Conservation (phyloP, 1,140 invertebrate genomes). For the Euglossa dilemma region DNA sequence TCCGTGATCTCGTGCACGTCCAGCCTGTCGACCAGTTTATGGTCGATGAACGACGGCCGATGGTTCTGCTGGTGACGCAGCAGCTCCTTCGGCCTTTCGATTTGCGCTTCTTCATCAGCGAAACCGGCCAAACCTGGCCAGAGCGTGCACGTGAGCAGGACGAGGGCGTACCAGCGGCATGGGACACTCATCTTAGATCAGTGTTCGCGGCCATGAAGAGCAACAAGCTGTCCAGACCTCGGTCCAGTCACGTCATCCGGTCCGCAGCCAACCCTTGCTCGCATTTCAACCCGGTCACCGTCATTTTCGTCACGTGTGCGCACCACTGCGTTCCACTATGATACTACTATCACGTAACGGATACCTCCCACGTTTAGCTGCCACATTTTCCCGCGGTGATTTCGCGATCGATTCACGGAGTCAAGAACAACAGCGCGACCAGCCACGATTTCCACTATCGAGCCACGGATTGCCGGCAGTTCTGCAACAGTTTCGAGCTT, state of each 20-base stretch:
- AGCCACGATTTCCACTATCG: background rate
- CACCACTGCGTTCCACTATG: background rate
- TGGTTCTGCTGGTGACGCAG: conserved; percentile 76
- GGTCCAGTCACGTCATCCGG: conserved; percentile 16
- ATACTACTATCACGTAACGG: background rate
- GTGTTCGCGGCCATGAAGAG: conserved; percentile 41
- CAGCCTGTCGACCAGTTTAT: conserved; percentile 62
- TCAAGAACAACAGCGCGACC: no score
- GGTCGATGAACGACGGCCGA: conserved; percentile 75
- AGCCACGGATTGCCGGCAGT: background rate
- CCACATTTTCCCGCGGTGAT: conserved; percentile 4
- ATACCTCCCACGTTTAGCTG: background rate
- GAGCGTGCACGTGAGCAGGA: conserved; percentile 53
- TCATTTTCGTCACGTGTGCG: conserved; percentile 23
- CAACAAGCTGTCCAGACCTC: conserved; percentile 16
- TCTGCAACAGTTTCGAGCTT: background rate
- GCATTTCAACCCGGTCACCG: background rate
- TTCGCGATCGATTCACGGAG: background rate
- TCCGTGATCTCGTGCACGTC: background rate
- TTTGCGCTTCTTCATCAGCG: conserved; percentile 49
- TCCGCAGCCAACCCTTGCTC: background rate
- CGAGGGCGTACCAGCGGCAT: conserved; percentile 51
- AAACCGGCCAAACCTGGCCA: conserved; percentile 17
- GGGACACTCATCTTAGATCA: conserved; percentile 58
- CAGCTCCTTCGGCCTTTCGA: conserved; percentile 69